Conservation (phyloP, 2,888 invertebrate species). For the Brachynemurus nebulosus region DNA sequence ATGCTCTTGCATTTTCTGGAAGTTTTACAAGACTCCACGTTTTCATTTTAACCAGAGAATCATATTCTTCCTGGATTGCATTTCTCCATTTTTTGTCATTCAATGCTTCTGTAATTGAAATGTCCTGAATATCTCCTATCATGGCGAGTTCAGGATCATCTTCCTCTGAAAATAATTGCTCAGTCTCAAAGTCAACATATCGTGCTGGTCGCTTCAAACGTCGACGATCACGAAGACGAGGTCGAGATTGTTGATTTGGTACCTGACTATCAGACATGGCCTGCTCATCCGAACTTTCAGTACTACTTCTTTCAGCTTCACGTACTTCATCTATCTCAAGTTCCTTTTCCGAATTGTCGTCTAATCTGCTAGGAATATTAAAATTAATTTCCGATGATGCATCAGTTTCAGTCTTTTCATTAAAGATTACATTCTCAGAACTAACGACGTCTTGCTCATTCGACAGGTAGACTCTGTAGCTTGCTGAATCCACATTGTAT, state of each 20-base stretch:
- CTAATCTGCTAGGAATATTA: too few relatives aligned
- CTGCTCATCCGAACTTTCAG: neutral
- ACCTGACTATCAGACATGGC: neutral
- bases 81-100: constrained; percentile 20
- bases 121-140: constrained; percentile 17
- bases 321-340: neutral
- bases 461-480: too few relatives aligned
- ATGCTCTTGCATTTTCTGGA: neutral
- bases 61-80: neutral
- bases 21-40: neutral
- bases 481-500: too few relatives aligned
- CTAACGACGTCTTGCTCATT: too few relatives aligned
- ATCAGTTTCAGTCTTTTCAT: constrained; percentile 13
- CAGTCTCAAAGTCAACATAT: neutral
- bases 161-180: neutral
- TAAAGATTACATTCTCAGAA: too few relatives aligned
- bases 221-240: neutral
- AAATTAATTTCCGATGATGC: neutral
- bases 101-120: constrained; percentile 18
- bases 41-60: neutral
- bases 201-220: neutral
- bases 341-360: neutral
- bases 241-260: neutral
- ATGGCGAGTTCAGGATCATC: constrained; percentile 12
- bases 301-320: neutral